These are phyloP conservation scores for Pao palembangensis DNA, from an alignment of 2,113 vertebrate species.

Conservation along the genomic window DNA sequence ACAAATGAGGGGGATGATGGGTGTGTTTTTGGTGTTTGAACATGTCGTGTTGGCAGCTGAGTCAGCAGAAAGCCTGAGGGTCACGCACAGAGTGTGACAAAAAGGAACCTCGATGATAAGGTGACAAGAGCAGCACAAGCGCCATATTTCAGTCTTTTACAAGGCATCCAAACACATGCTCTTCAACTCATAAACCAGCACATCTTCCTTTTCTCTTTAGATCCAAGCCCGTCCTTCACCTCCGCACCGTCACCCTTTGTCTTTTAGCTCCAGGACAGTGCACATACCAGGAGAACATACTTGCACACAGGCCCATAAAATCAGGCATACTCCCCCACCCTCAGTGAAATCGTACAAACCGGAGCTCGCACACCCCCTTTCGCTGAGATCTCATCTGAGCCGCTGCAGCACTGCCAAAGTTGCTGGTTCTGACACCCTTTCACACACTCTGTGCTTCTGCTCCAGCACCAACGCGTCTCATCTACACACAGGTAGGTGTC, in stretches of 20 bases:
- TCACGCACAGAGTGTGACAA: not conserved
- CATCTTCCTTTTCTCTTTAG: not conserved
- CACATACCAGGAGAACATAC: conserved; percentile 9
- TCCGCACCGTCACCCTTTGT: not conserved
- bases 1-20: conserved; percentile 5
- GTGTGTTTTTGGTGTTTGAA: conserved; percentile 18
- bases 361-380: conserved; percentile 18
- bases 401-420: conserved; percentile 6
- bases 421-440: not conserved
- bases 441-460: not conserved
- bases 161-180: too few species aligned
- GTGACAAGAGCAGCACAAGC: not conserved
- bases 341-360: not conserved
- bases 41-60: not conserved
- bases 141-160: conserved; percentile 6
- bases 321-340: conserved; percentile 32
- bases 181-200: conserved; percentile 1
- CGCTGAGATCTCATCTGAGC: conserved; percentile 7
- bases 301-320: conserved; percentile 9
- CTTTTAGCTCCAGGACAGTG: conserved; percentile 5
- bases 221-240: not conserved
- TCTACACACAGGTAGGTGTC: conserved; percentile 46
- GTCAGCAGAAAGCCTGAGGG: conserved; percentile 3
- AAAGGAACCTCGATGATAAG: not conserved
- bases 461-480: conserved; percentile 35